Base-by-base conservation (phyloP, 2,888 invertebrate genomes). In the Drosophila dives region DNA sequence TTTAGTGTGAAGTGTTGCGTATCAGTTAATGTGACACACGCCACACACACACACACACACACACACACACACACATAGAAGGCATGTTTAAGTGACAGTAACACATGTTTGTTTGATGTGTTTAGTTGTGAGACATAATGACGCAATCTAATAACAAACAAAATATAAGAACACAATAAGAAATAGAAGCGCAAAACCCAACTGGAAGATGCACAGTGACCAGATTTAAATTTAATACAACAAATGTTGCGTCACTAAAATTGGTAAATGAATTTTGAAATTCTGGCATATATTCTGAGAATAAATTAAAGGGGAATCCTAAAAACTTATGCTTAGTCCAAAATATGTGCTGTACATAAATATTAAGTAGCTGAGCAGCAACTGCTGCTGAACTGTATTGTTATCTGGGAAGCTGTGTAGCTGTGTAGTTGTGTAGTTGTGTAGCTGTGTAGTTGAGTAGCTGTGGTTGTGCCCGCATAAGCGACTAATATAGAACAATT, bases 1-100 rank as follows among this genome's bases (percentile, higher is more conserved):
- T 85, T 87, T 71, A 81, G 88, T 88, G 86, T 86, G 88, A 90
- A 87, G 86, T 90, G 86, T 86, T 87, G 86, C 83, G 81, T 81
- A 86, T 89, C 86, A 85, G 88, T 85, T 87, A 87, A 87, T 87
- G 83, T 80, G 90, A 83, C 90, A 83, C 75, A 85, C 83, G 75
- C 69, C 29, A 23, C 32, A 40, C 48, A 34, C 34, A 48, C 59
- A 50, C 29, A 50, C 40, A 17, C 45, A 29, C 40, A 29, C 49
- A n/a, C 26, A 26, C 29, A 23, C 33, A 20, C 38, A 40, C 11
- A n/a, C 64, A 17, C 26, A 29, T 45, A 34, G 36, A 50, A 50
- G 56, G 36, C 11, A 54, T 23, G 34, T 42, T 61, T 42, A 56
- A 71, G 71, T 63, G 75, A 60, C 68, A 78, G 82, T 64, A 88